Evolutionary conservation across 2,888 invertebrate genomes (phyloP).

Genomic region (Pristionchus mayeri): DNA sequence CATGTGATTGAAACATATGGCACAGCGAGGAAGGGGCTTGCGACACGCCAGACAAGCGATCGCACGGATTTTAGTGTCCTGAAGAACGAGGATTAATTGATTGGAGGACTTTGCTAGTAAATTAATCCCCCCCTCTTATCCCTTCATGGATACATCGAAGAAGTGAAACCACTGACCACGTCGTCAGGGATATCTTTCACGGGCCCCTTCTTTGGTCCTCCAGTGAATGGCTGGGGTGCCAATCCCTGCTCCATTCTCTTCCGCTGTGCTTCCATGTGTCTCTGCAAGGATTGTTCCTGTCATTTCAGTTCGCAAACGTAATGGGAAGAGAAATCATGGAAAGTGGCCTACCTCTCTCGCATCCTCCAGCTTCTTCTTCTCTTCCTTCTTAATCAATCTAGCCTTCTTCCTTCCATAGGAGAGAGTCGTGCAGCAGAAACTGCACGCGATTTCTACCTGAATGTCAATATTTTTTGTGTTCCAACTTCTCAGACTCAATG

Average conservation of each 20-base stretch:
- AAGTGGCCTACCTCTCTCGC: conserved; percentile 21
- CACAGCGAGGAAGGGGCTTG: conserved; percentile 46
- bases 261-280: conserved; percentile 15
- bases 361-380: conserved; percentile 29
- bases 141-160: too few relatives aligned
- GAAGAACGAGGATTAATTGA: too few relatives aligned
- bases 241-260: conserved; percentile 39
- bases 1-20: conserved; percentile 41
- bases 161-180: conserved; percentile 39
- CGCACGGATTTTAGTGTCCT: conserved; percentile 31
- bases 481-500: too few relatives aligned
- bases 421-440: conserved; percentile 32
- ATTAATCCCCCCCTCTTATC: too few relatives aligned
- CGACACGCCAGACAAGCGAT: conserved; percentile 41
- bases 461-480: not conserved
- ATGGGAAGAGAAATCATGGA: not conserved
- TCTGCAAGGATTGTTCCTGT: not conserved
- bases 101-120: too few relatives aligned
- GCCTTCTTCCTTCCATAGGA: not conserved
- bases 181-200: conserved; percentile 6
- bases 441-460: conserved; percentile 35
- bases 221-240: conserved; percentile 22
- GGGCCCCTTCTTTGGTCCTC: not conserved
- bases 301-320: not conserved
- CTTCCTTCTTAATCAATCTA: conserved; percentile 9